Conservation (phyloP, 2,888 invertebrate genomes). For the Chloromyia formosa region DNA sequence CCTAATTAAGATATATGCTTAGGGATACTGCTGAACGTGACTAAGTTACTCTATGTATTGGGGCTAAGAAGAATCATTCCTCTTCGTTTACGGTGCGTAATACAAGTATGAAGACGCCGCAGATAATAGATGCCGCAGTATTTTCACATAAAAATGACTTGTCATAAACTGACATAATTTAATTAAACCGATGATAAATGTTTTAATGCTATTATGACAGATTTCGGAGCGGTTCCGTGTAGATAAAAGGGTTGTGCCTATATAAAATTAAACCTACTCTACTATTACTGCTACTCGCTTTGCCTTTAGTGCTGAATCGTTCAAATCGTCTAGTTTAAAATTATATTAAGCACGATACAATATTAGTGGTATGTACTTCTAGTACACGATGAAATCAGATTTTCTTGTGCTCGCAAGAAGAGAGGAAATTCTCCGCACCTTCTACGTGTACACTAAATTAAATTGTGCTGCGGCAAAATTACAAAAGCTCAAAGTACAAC, state of each 20-base stretch:
- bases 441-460: too few species aligned
- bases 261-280: too few species aligned
- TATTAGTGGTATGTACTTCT: too few species aligned
- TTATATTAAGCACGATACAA: too few species aligned
- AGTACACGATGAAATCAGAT: too few species aligned
- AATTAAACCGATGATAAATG: constrained; percentile 41
- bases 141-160: constrained; percentile 39
- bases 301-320: too few species aligned
- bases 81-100: background rate
- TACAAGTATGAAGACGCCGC: background rate
- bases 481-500: too few species aligned
- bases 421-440: too few species aligned
- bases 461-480: too few species aligned
- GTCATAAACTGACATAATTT: constrained; percentile 41
- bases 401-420: too few species aligned
- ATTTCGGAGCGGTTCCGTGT: background rate
- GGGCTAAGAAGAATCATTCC: background rate
- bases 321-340: too few species aligned
- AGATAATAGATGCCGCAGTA: constrained; percentile 13
- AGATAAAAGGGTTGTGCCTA: background rate
- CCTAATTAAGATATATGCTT: constrained; percentile 44
- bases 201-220: constrained; percentile 5
- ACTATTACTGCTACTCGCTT: too few species aligned
- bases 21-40: constrained; percentile 40
- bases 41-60: constrained; percentile 29